Evolutionary conservation across 2,113 vertebrate species (phyloP), one percentile per base, ranked within the genome.

Genomic region (Labeo catla): DNA sequence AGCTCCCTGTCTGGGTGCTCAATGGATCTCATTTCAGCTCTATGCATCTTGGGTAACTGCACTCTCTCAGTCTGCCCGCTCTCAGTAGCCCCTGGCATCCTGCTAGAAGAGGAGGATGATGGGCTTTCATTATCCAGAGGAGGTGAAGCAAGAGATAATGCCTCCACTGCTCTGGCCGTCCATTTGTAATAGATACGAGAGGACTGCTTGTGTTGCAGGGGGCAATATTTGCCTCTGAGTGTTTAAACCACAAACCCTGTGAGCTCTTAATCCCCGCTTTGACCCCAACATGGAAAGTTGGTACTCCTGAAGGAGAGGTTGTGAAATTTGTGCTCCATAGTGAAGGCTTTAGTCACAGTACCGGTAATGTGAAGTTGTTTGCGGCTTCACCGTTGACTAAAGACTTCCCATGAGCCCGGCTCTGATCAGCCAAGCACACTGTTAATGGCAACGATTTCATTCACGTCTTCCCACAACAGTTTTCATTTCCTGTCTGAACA

Each of bases 21-120:
- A 90, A 90, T 92, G 93, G 93, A 94, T 95, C 94, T 92, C 91
- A 92, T 95, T 94, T 95, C 94, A 94, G 93, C 89, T 90, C 80
- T 86, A 89, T 92, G 91, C 93, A 92, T 94, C 93, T 94, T 93
- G 92, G 89, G 93, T 95, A 94, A 94, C 94, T 92, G 90, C 89
- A 84, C 86, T 87, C 78, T 83, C 70, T 57, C 76, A 15, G 49
- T 85, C 61, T 19, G 65, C 83, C 65, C 36, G 39, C 83, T 86
- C 87, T 54, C 88, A 65, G 73, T 65, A 84, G 76, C 12, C 21
- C 80, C 80, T 34, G 79, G 83, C 86, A 87, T 87, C 86, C 84
- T 89, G 88, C 70, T 80, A 49, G 83, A 79, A 80, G 54, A 72
- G 54, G 79, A 87, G 81, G 72, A 87, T 89, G 88, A 85, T 89